Conservation (phyloP, 2,888 invertebrate species). For the Agriopis leucophaearia region DNA sequence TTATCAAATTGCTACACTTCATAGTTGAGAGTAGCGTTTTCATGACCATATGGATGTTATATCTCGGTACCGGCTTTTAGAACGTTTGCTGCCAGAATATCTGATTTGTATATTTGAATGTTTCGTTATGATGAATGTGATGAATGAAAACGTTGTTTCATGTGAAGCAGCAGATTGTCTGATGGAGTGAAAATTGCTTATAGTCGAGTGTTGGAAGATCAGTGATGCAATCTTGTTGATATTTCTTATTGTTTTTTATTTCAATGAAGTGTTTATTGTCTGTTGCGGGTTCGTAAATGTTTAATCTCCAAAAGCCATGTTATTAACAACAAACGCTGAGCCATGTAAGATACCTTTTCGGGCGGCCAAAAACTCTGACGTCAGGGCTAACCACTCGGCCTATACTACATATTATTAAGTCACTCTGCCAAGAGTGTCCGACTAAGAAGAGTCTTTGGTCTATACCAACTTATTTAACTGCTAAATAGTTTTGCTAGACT, state of each 20-base stretch:
- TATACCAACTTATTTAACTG: too few relatives aligned
- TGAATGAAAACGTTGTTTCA: slow-evolving; percentile 13
- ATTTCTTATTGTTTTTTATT: slow-evolving; percentile 16
- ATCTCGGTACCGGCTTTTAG: slow-evolving; percentile 7
- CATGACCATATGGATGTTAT: slow-evolving; percentile 25
- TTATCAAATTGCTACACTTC: not conserved
- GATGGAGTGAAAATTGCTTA: slow-evolving; percentile 5
- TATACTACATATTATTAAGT: too few relatives aligned
- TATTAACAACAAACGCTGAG: not conserved
- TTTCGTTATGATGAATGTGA: slow-evolving; percentile 18
- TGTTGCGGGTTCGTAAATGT: not conserved
- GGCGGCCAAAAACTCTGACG: too few relatives aligned
- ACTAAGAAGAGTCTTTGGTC: too few relatives aligned
- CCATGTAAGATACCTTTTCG: too few relatives aligned
- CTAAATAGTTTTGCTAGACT: too few relatives aligned
- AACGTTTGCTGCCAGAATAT: slow-evolving; percentile 2
- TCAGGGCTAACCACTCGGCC: too few relatives aligned
- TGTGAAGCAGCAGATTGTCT: not conserved
- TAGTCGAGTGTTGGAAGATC: slow-evolving; percentile 1
- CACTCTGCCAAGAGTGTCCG: too few relatives aligned
- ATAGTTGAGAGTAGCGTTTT: slow-evolving; percentile 1
- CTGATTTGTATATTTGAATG: not conserved
- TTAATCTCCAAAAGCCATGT: not conserved
- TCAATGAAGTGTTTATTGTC: slow-evolving; percentile 10
- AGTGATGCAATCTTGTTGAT: slow-evolving; percentile 15